Conservation (phyloP, 1,140 invertebrate genomes). For the Hestina assimilis region DNA sequence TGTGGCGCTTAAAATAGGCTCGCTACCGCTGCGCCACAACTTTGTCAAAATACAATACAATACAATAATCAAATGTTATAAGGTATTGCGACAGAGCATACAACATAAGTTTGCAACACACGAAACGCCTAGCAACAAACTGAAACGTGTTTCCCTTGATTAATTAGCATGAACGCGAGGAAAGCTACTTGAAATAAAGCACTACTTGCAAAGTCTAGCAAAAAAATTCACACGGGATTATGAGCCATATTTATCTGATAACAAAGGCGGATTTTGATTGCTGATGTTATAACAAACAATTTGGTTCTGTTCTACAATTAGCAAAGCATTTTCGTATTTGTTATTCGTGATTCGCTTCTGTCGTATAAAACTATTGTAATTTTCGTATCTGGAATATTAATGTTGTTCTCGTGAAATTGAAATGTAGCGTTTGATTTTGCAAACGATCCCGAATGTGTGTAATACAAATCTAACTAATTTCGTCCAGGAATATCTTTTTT, state of each 20-base stretch:
- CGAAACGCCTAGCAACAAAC: slow-evolving; percentile 16
- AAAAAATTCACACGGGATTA: slow-evolving; percentile 8
- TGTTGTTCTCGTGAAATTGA: background rate
- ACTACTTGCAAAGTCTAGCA: slow-evolving; percentile 18
- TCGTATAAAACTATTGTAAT: slow-evolving; percentile 8
- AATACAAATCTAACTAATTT: background rate
- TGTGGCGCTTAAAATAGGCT: no score
- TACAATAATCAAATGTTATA: slow-evolving; percentile 65
- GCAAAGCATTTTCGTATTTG: slow-evolving; percentile 9
- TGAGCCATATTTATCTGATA: background rate
- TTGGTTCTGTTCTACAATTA: slow-evolving; percentile 14
- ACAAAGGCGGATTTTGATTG: slow-evolving; percentile 1
- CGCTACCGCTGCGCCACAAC: no score
- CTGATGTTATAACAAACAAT: background rate
- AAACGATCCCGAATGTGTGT: background rate
- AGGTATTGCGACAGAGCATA: slow-evolving; percentile 52
- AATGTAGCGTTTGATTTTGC: background rate
- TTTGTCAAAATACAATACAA: no score
- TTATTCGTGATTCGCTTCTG: slow-evolving; percentile 8
- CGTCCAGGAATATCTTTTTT: background rate
- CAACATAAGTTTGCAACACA: slow-evolving; percentile 33
- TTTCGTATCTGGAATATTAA: background rate
- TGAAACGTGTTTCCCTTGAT: slow-evolving; percentile 29
- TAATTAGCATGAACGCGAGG: slow-evolving; percentile 24
- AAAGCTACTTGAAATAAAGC: slow-evolving; percentile 24